Conservation (phyloP, 2,888 invertebrate species). For the Chouioia cunea region DNA sequence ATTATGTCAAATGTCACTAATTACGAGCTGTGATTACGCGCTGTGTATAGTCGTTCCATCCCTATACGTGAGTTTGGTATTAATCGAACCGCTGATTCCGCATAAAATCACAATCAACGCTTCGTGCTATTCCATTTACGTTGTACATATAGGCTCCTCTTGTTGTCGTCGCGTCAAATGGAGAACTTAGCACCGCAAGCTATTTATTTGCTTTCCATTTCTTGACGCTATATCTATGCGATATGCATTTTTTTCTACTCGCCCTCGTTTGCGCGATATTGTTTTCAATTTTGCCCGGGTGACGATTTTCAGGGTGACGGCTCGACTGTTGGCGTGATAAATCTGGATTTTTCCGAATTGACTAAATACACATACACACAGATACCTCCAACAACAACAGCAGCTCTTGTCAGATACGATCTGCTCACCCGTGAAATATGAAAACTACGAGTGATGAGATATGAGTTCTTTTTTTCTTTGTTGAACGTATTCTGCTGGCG, state of each 20-base stretch:
- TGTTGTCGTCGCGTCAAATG: conserved; percentile 25
- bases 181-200: conserved; percentile 26
- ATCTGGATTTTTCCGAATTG: conserved; percentile 60
- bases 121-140: conserved; percentile 39
- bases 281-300: conserved; percentile 56
- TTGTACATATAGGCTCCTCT: no score
- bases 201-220: conserved; percentile 31
- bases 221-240: conserved; percentile 43
- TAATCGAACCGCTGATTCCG: conserved; percentile 53
- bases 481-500: no score
- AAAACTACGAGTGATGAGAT: conserved; percentile 52
- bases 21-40: conserved; percentile 53
- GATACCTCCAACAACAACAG: no score
- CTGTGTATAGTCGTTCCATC: conserved; percentile 25
- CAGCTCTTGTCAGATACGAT: conserved; percentile 55
- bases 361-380: conserved; percentile 51
- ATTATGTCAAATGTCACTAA: conserved; percentile 49
- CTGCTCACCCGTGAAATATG: conserved; percentile 62
- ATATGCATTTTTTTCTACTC: conserved; percentile 45
- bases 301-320: conserved; percentile 57
- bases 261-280: conserved; percentile 49
- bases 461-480: no score
- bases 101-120: conserved; percentile 55
- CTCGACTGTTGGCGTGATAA: conserved; percentile 57
- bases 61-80: conserved; percentile 53